A percentile compares a stretch with the other conserved stretches of the same genome.
phyloP scores from a whole-genome alignment of 2,113 vertebrate species.

The Zapornia atra region DNA sequence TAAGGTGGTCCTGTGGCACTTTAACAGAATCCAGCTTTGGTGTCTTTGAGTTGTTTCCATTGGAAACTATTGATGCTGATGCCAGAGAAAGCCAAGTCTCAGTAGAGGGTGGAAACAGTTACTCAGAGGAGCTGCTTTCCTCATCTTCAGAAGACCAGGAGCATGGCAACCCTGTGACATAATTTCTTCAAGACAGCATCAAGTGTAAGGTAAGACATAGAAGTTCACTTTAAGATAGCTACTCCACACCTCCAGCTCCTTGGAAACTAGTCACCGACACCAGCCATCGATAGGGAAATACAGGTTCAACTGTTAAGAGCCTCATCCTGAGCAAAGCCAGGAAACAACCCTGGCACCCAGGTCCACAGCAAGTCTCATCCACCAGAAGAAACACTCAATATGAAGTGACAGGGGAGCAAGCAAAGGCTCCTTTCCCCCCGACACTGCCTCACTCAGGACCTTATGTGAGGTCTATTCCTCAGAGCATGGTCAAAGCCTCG shows the following conservation, averaged over 20 bases:
- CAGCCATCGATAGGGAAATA: background rate
- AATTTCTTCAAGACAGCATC: background rate
- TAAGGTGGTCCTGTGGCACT: background rate
- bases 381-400: background rate
- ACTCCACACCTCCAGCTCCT: background rate
- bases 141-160: background rate
- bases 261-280: background rate
- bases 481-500: background rate
- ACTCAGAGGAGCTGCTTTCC: background rate
- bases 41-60: background rate
- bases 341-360: background rate
- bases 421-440: background rate
- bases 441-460: accelerated
- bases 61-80: background rate
- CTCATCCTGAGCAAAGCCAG: background rate
- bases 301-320: background rate
- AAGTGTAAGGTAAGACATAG: background rate
- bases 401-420: background rate
- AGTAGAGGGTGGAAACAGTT: background rate
- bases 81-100: background rate
- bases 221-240: background rate
- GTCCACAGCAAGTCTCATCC: background rate
- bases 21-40: background rate
- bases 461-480: background rate
- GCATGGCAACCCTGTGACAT: background rate